Percentiles rank a stretch among this genome's conserved stretches.
Conservation (phyloP, 2,888 invertebrate genomes). For the Microctonus aethiopoides region DNA sequence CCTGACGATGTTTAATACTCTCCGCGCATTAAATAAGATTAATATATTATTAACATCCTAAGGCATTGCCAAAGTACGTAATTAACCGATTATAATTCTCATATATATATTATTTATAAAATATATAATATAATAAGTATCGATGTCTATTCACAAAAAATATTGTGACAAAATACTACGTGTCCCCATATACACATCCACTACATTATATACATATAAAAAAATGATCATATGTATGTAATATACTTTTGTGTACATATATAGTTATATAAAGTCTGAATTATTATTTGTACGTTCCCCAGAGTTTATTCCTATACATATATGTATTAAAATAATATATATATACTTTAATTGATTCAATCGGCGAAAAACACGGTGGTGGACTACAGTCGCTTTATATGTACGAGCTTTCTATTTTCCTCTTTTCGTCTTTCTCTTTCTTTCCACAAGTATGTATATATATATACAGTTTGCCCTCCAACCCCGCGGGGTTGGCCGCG, state of each 20-base stretch:
- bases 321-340: no score
- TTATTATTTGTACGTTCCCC: constrained; percentile 29
- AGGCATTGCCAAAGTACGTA: constrained; percentile 48
- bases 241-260: background rate
- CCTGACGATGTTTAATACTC: constrained; percentile 53
- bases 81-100: constrained; percentile 54
- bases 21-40: constrained; percentile 40
- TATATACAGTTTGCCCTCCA: constrained; percentile 7
- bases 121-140: background rate
- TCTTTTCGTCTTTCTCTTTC: constrained; percentile 26
- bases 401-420: background rate
- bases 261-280: background rate
- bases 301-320: constrained; percentile 29
- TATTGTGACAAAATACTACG: background rate
- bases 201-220: background rate
- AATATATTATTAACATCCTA: constrained; percentile 20
- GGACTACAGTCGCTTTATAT: constrained; percentile 39
- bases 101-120: no score
- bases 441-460: constrained; percentile 1
- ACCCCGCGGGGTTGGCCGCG: constrained; percentile 36
- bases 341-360: constrained; percentile 66
- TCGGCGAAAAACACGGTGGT: constrained; percentile 66
- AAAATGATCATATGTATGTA: background rate
- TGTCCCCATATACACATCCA: background rate
- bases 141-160: background rate